Evolutionary conservation across 2,888 invertebrate species (phyloP).

Genomic region (Tetrapedia diversipes): DNA sequence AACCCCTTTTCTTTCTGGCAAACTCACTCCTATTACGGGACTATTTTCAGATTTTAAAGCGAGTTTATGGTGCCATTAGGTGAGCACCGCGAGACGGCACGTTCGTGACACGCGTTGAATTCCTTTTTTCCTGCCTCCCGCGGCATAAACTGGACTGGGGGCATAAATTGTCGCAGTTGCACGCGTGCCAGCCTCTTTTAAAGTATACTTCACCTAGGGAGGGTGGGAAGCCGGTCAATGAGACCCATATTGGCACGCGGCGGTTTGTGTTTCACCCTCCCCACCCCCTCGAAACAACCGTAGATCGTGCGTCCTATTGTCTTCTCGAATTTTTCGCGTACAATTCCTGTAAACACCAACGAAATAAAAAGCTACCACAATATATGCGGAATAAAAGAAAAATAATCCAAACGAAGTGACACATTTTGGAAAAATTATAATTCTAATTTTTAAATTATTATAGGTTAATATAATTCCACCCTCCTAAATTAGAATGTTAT

Average conservation of each 20-base stretch:
- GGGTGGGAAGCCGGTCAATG: conserved; percentile 60
- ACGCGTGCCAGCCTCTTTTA: conserved; percentile 65
- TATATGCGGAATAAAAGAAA: too few species aligned
- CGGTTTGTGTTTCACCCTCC: conserved; percentile 18
- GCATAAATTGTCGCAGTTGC: conserved; percentile 74
- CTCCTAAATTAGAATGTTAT: too few species aligned
- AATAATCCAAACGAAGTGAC: too few species aligned
- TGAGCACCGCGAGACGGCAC: conserved; percentile 66
- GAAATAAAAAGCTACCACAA: too few species aligned
- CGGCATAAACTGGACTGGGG: conserved; percentile 61
- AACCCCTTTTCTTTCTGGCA: too few species aligned
- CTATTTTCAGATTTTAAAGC: conserved; percentile 81
- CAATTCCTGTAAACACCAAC: too few species aligned
- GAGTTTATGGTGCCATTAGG: conserved; percentile 80
- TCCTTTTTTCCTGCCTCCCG: conserved; percentile 27
- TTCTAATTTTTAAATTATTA: too few species aligned
- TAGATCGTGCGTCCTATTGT: conserved; percentile 7
- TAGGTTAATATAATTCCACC: too few species aligned
- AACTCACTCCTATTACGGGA: too few species aligned
- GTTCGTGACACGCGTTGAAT: conserved; percentile 65
- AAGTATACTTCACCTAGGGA: conserved; percentile 58
- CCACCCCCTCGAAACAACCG: too few species aligned
- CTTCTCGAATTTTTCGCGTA: background rate
- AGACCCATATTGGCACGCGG: conserved; percentile 46
- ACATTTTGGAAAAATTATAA: too few species aligned